These are phyloP conservation scores for Phylloscopus whistleri DNA, from an alignment of 2,113 vertebrate genomes.

Conservation along the genomic window DNA sequence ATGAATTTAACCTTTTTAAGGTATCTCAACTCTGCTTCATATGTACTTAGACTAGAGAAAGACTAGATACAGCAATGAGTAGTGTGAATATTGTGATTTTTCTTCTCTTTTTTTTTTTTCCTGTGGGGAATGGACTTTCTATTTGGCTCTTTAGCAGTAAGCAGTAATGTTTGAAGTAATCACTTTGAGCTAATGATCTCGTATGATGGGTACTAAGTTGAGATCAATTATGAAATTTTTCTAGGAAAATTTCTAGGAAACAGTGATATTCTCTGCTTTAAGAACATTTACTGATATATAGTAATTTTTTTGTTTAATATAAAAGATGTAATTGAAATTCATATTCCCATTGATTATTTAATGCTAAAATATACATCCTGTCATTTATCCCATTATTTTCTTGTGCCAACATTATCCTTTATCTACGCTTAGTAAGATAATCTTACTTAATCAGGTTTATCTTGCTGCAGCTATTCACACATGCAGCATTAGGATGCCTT, in stretches of 20 bases:
- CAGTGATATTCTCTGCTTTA: not conserved
- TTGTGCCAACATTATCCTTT: not conserved
- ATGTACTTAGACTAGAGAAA: not conserved
- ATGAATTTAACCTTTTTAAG: not conserved
- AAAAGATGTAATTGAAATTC: not conserved
- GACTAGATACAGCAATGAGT: not conserved
- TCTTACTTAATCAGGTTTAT: not conserved
- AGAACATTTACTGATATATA: not conserved
- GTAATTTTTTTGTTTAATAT: not conserved
- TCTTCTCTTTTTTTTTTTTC: not conserved
- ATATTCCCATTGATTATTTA: not conserved
- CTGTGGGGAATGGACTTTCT: not conserved
- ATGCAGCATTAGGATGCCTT: not conserved
- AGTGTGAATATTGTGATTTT: not conserved
- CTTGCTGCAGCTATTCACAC: not conserved
- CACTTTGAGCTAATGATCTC: not conserved
- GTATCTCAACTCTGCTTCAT: not conserved
- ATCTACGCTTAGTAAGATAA: not conserved
- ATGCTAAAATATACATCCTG: not conserved
- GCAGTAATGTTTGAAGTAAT: not conserved
- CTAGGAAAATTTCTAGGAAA: not conserved
- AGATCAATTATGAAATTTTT: not conserved
- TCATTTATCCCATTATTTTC: not conserved
- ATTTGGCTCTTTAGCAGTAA: not conserved
- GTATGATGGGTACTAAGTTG: not conserved